A percentile compares a stretch with the other conserved stretches of the same genome.
phyloP scores from a whole-genome alignment of 2,797 vertebrate species.

The Presbytis comata region DNA sequence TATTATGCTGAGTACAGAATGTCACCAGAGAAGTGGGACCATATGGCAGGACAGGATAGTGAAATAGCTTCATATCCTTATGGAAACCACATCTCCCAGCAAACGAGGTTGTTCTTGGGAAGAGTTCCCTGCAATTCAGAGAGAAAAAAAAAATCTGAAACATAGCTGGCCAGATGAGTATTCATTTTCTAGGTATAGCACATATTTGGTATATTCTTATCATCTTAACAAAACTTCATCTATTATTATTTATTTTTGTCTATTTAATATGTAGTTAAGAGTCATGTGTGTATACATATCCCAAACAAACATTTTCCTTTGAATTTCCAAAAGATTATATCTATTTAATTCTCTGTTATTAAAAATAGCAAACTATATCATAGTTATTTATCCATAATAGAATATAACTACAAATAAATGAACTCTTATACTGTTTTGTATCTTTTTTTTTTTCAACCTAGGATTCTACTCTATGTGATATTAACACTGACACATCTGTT shows the following conservation, averaged over 20 bases:
- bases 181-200: background rate
- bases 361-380: constrained; percentile 12
- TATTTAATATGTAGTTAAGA: background rate
- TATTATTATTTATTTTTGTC: background rate
- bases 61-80: background rate
- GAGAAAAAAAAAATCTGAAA: background rate
- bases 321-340: constrained; percentile 45
- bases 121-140: background rate
- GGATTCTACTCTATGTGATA: background rate
- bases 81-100: background rate
- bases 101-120: background rate
- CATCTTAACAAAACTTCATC: background rate
- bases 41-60: background rate
- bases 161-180: background rate
- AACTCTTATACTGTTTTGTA: background rate
- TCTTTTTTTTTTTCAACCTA: background rate
- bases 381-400: background rate
- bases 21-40: background rate
- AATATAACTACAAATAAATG: constrained; percentile 39
- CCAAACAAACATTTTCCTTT: constrained; percentile 39
- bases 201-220: background rate
- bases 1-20: background rate
- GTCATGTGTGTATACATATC: background rate
- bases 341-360: constrained; percentile 32
- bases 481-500: background rate